Conservation (phyloP, 2,113 vertebrate species). For the Ochotona princeps region DNA sequence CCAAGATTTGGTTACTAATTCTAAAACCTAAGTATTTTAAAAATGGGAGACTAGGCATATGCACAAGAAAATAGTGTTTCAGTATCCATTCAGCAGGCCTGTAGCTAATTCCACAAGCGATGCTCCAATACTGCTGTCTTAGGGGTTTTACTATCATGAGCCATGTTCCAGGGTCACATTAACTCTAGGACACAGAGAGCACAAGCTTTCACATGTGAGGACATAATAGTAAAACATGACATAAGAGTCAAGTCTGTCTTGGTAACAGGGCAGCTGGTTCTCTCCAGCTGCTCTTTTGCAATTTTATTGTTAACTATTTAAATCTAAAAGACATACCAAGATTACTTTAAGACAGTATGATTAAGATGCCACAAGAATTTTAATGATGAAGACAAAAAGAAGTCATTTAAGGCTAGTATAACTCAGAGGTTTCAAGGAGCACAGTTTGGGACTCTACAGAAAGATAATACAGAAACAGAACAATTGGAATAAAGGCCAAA, state of each 20-base stretch:
- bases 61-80: background rate
- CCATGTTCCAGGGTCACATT: background rate
- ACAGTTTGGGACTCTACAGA: background rate
- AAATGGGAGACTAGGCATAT: background rate
- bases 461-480: background rate
- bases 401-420: background rate
- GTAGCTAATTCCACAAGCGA: background rate
- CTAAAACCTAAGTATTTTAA: background rate
- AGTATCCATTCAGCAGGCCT: background rate
- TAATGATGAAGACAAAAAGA: background rate
- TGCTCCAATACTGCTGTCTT: background rate
- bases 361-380: background rate
- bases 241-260: background rate
- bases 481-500: background rate
- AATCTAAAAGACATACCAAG: constrained; percentile 33
- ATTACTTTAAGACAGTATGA: background rate
- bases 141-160: background rate
- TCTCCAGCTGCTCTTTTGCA: background rate
- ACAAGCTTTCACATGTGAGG: background rate
- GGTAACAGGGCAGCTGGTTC: background rate
- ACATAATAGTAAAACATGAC: background rate
- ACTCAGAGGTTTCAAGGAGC: background rate
- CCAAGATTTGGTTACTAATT: background rate
- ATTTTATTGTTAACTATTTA: background rate
- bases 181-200: constrained; percentile 25